These are phyloP conservation scores for Parazoanthus swiftii DNA, from an alignment of 92 coral and sea anemone genomes.

Conservation along the genomic window DNA sequence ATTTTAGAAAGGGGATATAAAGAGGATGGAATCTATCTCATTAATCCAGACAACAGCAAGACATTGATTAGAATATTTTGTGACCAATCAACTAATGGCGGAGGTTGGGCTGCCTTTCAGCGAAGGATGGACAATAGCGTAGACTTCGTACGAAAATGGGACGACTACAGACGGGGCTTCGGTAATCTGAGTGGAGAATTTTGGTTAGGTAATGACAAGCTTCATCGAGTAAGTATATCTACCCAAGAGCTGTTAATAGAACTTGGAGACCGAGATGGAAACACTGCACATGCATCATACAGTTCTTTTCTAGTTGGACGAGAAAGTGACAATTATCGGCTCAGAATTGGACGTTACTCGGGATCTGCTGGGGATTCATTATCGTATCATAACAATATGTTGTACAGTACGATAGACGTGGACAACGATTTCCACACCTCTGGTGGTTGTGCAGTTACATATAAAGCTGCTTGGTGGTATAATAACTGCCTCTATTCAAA, in stretches of 20 bases:
- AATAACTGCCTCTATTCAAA: slow-evolving; percentile 36
- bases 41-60: slow-evolving; percentile 43
- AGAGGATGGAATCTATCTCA: slow-evolving; percentile 45
- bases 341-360: slow-evolving; percentile 19
- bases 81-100: slow-evolving; percentile 56
- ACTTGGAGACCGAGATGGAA: not conserved
- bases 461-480: slow-evolving; percentile 68
- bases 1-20: slow-evolving; percentile 41
- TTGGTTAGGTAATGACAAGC: slow-evolving; percentile 54
- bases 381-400: slow-evolving; percentile 42
- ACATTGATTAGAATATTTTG: slow-evolving; percentile 42
- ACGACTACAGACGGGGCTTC: slow-evolving; percentile 53
- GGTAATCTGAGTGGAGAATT: slow-evolving; percentile 42
- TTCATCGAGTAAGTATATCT: slow-evolving; percentile 35
- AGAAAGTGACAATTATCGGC: slow-evolving; percentile 39
- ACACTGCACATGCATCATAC: slow-evolving; percentile 30
- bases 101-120: slow-evolving; percentile 55
- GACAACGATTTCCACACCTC: slow-evolving; percentile 31
- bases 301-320: slow-evolving; percentile 35
- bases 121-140: slow-evolving; percentile 37
- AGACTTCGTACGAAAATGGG: slow-evolving; percentile 26
- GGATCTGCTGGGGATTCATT: slow-evolving; percentile 33
- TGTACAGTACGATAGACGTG: slow-evolving; percentile 49
- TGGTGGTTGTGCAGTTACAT: not conserved
- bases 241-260: slow-evolving; percentile 35